Base-by-base conservation (phyloP, 2,888 invertebrate species). In the Gari tellinella region DNA sequence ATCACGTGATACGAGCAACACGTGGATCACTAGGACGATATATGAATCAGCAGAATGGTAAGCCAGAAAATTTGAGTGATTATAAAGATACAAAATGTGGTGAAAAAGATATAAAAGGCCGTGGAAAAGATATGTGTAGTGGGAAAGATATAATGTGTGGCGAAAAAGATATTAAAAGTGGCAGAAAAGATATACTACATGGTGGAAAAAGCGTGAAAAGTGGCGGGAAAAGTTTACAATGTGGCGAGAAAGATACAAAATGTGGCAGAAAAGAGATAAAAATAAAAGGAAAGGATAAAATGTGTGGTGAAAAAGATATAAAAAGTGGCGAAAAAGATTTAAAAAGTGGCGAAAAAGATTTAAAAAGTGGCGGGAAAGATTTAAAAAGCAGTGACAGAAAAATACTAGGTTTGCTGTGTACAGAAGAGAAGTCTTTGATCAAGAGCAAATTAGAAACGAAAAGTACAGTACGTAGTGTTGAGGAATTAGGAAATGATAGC, bases 271-370 rank as follows among this genome's bases (percentile, higher is more conserved):
- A 12, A 49, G 12, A 21, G 49, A 53, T 46, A 61, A n/a, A 76
- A 82, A 14, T 84, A 62, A 70, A 40, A 23, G 52, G 43, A 23
- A 21, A 21, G n/a, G 12, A 46, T 46, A 26, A 51, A 26, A 53
- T 21, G 21, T 40, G 10, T 40, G 10, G 14, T 40, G 40, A n/a
- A n/a, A n/a, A n/a, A n/a, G n/a, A n/a, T n/a, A n/a, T n/a, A n/a
- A n/a, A n/a, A n/a, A n/a, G n/a, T n/a, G n/a, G n/a, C n/a, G n/a
- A n/a, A n/a, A n/a, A n/a, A n/a, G n/a, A n/a, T n/a, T n/a, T n/a
- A n/a, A n/a, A n/a, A n/a, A n/a, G n/a, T n/a, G n/a, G n/a, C n/a
- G n/a, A n/a, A n/a, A n/a, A n/a, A n/a, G n/a, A n/a, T n/a, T n/a
- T n/a, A n/a, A n/a, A n/a, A n/a, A n/a, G n/a, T n/a, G n/a, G n/a